These are phyloP conservation scores for Dorcus parallelipipedus DNA, from an alignment of 2,888 invertebrate species.

Conservation along the genomic window DNA sequence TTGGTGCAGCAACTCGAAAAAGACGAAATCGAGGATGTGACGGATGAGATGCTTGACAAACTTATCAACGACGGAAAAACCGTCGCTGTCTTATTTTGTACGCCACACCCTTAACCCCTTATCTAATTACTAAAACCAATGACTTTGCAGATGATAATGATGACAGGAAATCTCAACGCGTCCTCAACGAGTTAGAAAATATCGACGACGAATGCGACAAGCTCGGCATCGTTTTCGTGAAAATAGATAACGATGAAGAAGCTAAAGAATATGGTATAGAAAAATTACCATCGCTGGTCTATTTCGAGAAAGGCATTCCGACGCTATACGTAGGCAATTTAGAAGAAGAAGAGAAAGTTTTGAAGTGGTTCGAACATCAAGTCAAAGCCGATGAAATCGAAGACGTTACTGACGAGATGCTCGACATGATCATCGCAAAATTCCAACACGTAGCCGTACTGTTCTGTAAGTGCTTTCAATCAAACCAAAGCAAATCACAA, in stretches of 20 bases:
- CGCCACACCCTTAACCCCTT: constrained; percentile 40
- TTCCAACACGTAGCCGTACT: constrained; percentile 86
- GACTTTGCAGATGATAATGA: constrained; percentile 75
- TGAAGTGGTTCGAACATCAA: constrained; percentile 83
- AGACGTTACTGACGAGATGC: constrained; percentile 92
- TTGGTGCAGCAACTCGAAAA: constrained; percentile 81
- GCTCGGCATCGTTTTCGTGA: constrained; percentile 86
- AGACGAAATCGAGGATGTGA: constrained; percentile 93
- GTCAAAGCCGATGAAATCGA: constrained; percentile 87
- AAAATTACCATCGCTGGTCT: constrained; percentile 80
- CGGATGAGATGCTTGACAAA: constrained; percentile 90
- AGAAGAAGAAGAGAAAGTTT: constrained; percentile 84
- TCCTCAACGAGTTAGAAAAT: constrained; percentile 84
- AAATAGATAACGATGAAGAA: constrained; percentile 87
- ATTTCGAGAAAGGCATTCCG: constrained; percentile 73
- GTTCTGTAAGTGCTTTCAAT: constrained; percentile 70
- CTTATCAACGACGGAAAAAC: constrained; percentile 85
- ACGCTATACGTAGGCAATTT: constrained; percentile 79
- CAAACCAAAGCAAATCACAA: background rate
- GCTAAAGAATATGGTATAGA: constrained; percentile 89
- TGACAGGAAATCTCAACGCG: constrained; percentile 80
- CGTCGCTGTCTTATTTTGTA: constrained; percentile 88
- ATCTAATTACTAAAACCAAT: background rate
- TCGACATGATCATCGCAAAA: constrained; percentile 83
- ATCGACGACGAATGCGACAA: constrained; percentile 91